phyloP scores from a whole-genome alignment of 2,888 invertebrate genomes.

The Aproaerema taeniolella region DNA sequence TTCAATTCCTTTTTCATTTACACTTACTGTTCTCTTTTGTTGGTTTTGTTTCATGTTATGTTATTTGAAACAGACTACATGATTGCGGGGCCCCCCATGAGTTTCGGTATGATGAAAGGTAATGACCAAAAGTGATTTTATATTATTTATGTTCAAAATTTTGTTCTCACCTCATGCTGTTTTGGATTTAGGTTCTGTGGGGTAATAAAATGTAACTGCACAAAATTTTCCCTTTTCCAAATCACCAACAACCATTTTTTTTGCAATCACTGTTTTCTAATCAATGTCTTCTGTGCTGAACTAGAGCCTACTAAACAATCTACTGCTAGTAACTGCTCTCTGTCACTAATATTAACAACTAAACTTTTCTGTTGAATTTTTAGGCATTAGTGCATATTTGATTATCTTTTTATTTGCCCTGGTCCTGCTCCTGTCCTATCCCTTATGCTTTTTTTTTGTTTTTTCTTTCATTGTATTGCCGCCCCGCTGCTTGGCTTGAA shows the following conservation, averaged over 20 bases:
- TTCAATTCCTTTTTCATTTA: slow-evolving; percentile 56
- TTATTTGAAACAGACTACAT: slow-evolving; percentile 81
- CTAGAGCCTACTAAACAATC: slow-evolving; percentile 54
- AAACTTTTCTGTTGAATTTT: slow-evolving; percentile 15
- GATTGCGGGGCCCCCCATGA: slow-evolving; percentile 89
- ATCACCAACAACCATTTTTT: slow-evolving; percentile 52
- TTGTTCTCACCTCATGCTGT: slow-evolving; percentile 55
- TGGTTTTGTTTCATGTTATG: slow-evolving; percentile 86
- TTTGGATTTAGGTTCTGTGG: slow-evolving; percentile 63
- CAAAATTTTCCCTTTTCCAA: slow-evolving; percentile 54
- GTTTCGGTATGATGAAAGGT: slow-evolving; percentile 93
- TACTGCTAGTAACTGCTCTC: slow-evolving; percentile 48
- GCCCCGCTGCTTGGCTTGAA: slow-evolving; percentile 74
- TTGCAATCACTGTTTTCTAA: slow-evolving; percentile 25
- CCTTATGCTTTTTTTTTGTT: slow-evolving; percentile 74
- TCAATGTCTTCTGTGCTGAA: slow-evolving; percentile 34
- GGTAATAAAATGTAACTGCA: slow-evolving; percentile 55
- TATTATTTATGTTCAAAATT: slow-evolving; percentile 58
- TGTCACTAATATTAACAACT: slow-evolving; percentile 38
- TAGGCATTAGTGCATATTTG: slow-evolving; percentile 45
- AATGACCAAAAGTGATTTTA: slow-evolving; percentile 71
- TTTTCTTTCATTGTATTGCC: slow-evolving; percentile 77
- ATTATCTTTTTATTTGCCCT: slow-evolving; percentile 54
- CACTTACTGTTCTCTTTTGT: slow-evolving; percentile 81
- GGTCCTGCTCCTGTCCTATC: slow-evolving; percentile 52